Percentiles rank a stretch among this genome's conserved stretches.
Evolutionary conservation across 2,888 invertebrate genomes (phyloP).

Genomic region (Caenorhabditis sp.): DNA sequence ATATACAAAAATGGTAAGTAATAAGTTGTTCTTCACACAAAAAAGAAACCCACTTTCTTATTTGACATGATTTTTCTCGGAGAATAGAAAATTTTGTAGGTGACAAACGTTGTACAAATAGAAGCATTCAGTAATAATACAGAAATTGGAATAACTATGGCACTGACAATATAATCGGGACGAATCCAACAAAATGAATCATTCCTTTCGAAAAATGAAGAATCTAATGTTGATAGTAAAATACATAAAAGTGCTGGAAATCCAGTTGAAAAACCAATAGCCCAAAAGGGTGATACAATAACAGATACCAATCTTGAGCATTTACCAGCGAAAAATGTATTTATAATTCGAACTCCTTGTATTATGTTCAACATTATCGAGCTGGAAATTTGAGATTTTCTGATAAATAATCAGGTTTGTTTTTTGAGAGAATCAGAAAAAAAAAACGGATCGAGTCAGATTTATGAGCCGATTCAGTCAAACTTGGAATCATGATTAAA

Average conservation of each 20-base stretch:
- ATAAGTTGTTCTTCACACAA: not conserved
- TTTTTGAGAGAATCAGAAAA: no score
- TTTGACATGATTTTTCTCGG: slow-evolving; percentile 7
- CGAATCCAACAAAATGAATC: slow-evolving; percentile 62
- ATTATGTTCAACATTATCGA: slow-evolving; percentile 46
- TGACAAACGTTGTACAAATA: slow-evolving; percentile 49
- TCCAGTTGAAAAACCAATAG: slow-evolving; percentile 24
- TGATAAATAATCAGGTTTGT: no score
- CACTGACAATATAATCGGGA: slow-evolving; percentile 49
- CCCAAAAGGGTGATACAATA: slow-evolving; percentile 27
- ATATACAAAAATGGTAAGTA: no score
- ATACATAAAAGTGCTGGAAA: slow-evolving; percentile 4
- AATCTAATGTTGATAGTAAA: slow-evolving; percentile 7
- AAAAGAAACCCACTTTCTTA: not conserved
- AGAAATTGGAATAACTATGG: slow-evolving; percentile 54
- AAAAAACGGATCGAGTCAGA: no score
- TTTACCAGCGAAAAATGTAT: slow-evolving; percentile 22
- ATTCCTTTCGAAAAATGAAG: slow-evolving; percentile 50
- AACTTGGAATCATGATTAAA: no score
- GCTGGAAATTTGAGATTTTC: slow-evolving; percentile 31
- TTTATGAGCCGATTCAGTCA: no score
- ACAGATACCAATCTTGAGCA: slow-evolving; percentile 20
- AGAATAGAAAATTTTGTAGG: slow-evolving; percentile 44
- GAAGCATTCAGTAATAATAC: slow-evolving; percentile 52
- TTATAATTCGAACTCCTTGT: slow-evolving; percentile 42